Evolutionary conservation across 2,888 invertebrate species (phyloP).

Genomic region (Catotricha subobsoleta): DNA sequence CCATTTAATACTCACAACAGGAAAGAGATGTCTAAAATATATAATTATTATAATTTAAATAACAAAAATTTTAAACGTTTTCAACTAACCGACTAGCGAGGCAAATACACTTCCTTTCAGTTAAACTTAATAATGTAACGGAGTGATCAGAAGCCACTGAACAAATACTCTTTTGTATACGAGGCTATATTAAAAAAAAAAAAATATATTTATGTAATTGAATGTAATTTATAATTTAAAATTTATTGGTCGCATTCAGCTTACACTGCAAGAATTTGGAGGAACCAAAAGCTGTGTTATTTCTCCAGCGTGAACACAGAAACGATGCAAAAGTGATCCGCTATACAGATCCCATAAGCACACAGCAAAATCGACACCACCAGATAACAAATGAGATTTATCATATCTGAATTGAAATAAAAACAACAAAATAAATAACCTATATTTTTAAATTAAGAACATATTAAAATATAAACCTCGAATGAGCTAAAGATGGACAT

Average conservation of each 20-base stretch:
- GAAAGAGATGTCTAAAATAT: slow-evolving; percentile 65
- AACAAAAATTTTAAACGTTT: too few relatives aligned
- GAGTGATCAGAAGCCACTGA: slow-evolving; percentile 97
- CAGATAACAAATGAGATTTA: slow-evolving; percentile 75
- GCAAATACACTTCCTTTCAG: slow-evolving; percentile 84
- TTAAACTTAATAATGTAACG: slow-evolving; percentile 73
- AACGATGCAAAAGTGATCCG: slow-evolving; percentile 75
- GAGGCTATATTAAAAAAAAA: slow-evolving; percentile 40
- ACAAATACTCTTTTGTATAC: slow-evolving; percentile 87
- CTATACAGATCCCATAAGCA: slow-evolving; percentile 90
- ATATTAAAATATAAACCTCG: slow-evolving; percentile 32
- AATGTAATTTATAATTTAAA: not conserved
- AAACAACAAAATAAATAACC: slow-evolving; percentile 1
- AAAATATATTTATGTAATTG: slow-evolving; percentile 1
- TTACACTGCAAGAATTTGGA: slow-evolving; percentile 73
- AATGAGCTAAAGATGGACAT: slow-evolving; percentile 83
- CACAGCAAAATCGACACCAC: slow-evolving; percentile 91
- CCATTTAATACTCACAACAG: slow-evolving; percentile 91
- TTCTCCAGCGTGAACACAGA: slow-evolving; percentile 96
- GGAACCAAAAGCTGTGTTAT: slow-evolving; percentile 88
- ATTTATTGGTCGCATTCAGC: slow-evolving; percentile 20
- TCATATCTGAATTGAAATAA: slow-evolving; percentile 43
- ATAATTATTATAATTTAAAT: not conserved
- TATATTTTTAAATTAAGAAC: not conserved
- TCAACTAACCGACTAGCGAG: slow-evolving; percentile 41